These are phyloP conservation scores for Mimas tiliae DNA, from an alignment of 2,888 invertebrate genomes.

Conservation along the genomic window DNA sequence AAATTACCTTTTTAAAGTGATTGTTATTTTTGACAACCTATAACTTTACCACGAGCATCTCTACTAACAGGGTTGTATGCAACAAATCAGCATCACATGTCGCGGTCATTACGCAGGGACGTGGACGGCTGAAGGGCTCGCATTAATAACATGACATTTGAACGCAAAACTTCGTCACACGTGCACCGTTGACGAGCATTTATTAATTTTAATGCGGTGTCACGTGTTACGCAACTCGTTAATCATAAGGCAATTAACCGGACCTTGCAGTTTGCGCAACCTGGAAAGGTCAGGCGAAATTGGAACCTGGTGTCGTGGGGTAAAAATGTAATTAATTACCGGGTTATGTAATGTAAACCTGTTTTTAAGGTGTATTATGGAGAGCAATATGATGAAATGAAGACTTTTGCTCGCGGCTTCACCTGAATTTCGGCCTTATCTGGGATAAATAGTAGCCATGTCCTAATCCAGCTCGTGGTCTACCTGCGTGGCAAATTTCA, in stretches of 20 bases:
- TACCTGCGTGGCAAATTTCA: no score
- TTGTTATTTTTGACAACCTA: background rate
- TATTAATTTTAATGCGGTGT: conserved; percentile 56
- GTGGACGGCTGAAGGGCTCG: conserved; percentile 50
- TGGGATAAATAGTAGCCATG: no score
- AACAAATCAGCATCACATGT: conserved; percentile 63
- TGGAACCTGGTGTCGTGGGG: conserved; percentile 27
- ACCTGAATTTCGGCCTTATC: background rate
- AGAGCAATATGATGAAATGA: background rate
- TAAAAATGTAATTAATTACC: conserved; percentile 6
- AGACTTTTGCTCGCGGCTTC: background rate
- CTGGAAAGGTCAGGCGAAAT: conserved; percentile 25
- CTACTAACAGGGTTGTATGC: conserved; percentile 18
- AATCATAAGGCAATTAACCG: conserved; percentile 22
- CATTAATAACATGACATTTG: conserved; percentile 72
- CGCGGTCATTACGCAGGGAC: conserved; percentile 57
- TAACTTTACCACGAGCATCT: background rate
- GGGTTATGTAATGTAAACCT: background rate
- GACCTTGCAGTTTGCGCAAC: conserved; percentile 23
- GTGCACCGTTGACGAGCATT: conserved; percentile 58
- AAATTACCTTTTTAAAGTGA: background rate
- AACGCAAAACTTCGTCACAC: conserved; percentile 59
- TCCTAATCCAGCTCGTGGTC: no score
- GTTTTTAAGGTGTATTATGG: background rate
- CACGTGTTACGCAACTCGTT: conserved; percentile 35